Base-by-base conservation (phyloP, 1,140 invertebrate genomes). In the Drosophila eugracilis region DNA sequence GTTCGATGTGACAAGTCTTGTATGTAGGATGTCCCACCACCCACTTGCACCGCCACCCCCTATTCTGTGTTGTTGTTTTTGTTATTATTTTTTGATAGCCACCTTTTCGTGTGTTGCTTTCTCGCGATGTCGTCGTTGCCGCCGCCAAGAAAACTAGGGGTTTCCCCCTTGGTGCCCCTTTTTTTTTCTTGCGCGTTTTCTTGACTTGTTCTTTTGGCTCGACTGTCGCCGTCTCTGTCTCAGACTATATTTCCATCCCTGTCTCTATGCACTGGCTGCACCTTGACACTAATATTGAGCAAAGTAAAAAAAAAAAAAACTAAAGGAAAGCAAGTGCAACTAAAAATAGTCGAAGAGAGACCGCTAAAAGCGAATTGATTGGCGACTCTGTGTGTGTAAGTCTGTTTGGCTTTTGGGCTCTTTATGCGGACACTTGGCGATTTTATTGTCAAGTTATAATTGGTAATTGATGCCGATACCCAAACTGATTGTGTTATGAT, bases 201-300 rank as follows among this genome's bases (percentile, higher is more conserved):
- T 78, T 48, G 52, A 67, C 55, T 84, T 72, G 55, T 67, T 34
- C 60, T 65, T 65, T 65, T 65, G 60, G 55, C 57, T 48, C 60
- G 47, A 41, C 49, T 63, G 53, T 21, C 32, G 21, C 50, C 21
- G 34, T 69, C 60, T 48, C 42, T 52, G 10, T 39, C 59, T 53
- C 10, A 30, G 28, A 28, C 24, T 45, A 28, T 66, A 47, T 52
- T 53, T 50, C 42, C 48, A 30, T 55, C 49, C 59, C 52, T 48
- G 41, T 71, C 62, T 74, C 62, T 57, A 36, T 76, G 72, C 66
- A 75, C 58, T 75, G 55, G 53, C 69, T 88, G 74, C 83, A 86
- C 81, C 81, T 86, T 86, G 81, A 86, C 81, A 88, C 83, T 86
- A 77, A 88, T 86, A 81, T 86, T 83, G 57, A 73, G 57, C 48